Base-by-base conservation (phyloP, 2,888 invertebrate genomes). In the Lasius platythorax region DNA sequence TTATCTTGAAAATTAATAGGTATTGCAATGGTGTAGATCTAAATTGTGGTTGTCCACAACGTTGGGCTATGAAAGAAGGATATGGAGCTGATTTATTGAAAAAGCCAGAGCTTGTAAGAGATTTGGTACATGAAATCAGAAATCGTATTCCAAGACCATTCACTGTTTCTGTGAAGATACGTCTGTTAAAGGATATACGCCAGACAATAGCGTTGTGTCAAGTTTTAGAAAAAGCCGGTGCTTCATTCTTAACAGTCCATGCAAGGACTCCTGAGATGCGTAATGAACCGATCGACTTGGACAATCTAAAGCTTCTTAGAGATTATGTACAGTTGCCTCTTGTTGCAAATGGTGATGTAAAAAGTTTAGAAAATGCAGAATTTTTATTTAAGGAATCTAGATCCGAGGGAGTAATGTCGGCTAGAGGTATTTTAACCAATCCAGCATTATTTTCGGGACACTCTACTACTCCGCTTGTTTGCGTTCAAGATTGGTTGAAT, bases 31-130 rank as follows among this genome's bases (percentile, higher is more conserved):
- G 99, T 8, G 97, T 99, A 2, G 99, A 99, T 95, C 95, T 99
- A 53, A 99, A 99, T 94, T 99, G 99, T 96, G 99, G 99, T 0
- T 99, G 99, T 92, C 99, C 99, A 0, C 99, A 99, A 95, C 96
- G 97, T 89, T 99, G 99, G 99, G 99, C 99, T 0, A 97, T 98
- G 95, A 96, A 97, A 89, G 98, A 98, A 93, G 98, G 98, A 4
- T 97, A 98, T 93, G 99, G 99, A 0, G 98, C 98, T 92, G 97
- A 97, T 84, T 95, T 99, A 88, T 95, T 99, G 30, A 96, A 96
- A 12, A 97, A 98, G 89, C 99, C 99, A 8, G 97, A 99, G 93
- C 92, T 97, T 12, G 96, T 99, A 6, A 96, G 97, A 88, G 98
- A 98, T 91, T 96, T 99, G 93, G 96, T 99, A 0, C 96, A 95